Conservation (phyloP, 2,888 invertebrate genomes). For the Lydus trimaculatus region DNA sequence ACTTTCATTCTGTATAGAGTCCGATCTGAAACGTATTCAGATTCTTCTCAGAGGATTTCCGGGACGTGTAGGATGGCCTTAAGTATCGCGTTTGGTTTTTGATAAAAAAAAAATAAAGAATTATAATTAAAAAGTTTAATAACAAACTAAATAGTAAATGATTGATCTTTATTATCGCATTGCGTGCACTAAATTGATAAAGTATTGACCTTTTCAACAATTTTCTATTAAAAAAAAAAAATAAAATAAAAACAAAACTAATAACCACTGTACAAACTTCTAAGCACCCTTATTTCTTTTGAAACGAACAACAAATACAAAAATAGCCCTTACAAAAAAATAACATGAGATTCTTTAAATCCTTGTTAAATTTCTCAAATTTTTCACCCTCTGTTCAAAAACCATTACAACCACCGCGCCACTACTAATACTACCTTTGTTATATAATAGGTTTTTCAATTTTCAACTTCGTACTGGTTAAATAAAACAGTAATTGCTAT, state of each 20-base stretch:
- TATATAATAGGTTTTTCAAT: background rate
- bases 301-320: background rate
- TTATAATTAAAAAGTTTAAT: background rate
- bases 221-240: background rate
- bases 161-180: background rate
- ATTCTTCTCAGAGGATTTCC: too few relatives aligned
- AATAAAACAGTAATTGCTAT: conserved; percentile 2
- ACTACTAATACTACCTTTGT: background rate
- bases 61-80: too few relatives aligned
- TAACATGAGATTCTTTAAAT: background rate
- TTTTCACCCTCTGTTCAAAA: background rate
- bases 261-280: background rate
- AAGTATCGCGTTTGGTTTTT: too few relatives aligned
- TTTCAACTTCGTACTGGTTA: background rate
- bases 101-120: background rate
- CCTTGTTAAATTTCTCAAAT: background rate
- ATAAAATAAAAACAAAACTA: too few relatives aligned
- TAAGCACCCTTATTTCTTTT: background rate
- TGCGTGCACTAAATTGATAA: background rate
- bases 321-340: background rate
- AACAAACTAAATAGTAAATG: background rate
- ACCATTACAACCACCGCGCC: background rate
- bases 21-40: too few relatives aligned
- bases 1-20: too few relatives aligned
- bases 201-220: background rate